phyloP scores from a whole-genome alignment of 2,797 vertebrate genomes.

The Pangasius djambal region DNA sequence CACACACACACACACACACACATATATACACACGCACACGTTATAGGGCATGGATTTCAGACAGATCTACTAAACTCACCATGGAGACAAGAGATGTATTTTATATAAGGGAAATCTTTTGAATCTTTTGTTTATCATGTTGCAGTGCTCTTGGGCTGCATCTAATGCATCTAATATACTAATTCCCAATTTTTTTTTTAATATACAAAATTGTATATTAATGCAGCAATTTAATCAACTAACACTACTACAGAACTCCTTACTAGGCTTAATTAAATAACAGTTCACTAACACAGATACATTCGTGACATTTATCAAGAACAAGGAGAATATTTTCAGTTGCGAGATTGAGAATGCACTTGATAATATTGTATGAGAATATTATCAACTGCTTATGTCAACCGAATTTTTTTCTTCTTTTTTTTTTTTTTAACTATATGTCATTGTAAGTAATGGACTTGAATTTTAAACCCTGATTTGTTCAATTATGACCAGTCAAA shows the following conservation, averaged over 20 bases:
- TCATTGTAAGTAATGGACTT: not conserved
- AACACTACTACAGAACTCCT: not conserved
- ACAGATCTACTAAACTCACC: conserved; percentile 16
- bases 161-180: not conserved
- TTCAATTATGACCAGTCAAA: not conserved
- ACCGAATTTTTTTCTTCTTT: too few species aligned
- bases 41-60: not conserved
- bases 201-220: not conserved
- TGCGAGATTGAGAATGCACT: too few species aligned
- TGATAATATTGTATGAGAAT: not conserved
- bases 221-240: not conserved
- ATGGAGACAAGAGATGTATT: conserved; percentile 1
- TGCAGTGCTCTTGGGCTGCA: not conserved
- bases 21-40: not conserved
- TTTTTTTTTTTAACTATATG: not conserved
- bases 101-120: too few species aligned
- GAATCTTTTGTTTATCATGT: not conserved
- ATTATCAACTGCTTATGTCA: not conserved
- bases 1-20: not conserved
- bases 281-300: not conserved
- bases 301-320: not conserved
- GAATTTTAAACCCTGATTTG: not conserved
- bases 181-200: too few species aligned
- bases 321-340: too few species aligned
- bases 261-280: not conserved